Conservation (phyloP, 2,888 invertebrate genomes). For the Oligia strigilis region DNA sequence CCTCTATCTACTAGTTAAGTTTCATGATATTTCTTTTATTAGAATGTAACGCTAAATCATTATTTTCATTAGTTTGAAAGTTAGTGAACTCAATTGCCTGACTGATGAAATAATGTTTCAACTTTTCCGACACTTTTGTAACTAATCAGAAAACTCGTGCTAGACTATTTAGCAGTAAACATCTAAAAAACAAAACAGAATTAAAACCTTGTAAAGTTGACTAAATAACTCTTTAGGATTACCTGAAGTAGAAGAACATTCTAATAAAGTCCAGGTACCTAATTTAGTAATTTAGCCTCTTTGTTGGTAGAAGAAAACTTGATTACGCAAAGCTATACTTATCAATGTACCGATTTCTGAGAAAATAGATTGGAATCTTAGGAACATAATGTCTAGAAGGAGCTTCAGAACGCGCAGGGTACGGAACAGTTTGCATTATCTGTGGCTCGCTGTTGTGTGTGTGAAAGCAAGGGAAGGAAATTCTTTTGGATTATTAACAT, state of each 20-base stretch:
- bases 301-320: constrained; percentile 33
- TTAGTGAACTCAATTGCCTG: neutral
- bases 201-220: neutral
- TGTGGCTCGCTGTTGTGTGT: neutral
- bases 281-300: constrained; percentile 7
- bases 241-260: constrained; percentile 26
- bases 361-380: constrained; percentile 13
- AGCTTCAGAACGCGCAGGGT: neutral
- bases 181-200: neutral
- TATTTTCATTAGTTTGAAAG: neutral
- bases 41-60: neutral
- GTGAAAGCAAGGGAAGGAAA: neutral
- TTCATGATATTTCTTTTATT: neutral
- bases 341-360: constrained; percentile 22
- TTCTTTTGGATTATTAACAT: neutral
- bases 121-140: neutral
- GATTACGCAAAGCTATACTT: constrained; percentile 17
- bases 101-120: neutral
- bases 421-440: neutral
- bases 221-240: constrained; percentile 19
- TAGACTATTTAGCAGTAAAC: neutral
- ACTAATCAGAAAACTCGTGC: neutral
- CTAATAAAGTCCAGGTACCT: constrained; percentile 3
- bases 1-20: neutral
- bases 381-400: constrained; percentile 1